phyloP scores from a whole-genome alignment of 1,140 invertebrate species.

The Scaptomyza pallida region DNA sequence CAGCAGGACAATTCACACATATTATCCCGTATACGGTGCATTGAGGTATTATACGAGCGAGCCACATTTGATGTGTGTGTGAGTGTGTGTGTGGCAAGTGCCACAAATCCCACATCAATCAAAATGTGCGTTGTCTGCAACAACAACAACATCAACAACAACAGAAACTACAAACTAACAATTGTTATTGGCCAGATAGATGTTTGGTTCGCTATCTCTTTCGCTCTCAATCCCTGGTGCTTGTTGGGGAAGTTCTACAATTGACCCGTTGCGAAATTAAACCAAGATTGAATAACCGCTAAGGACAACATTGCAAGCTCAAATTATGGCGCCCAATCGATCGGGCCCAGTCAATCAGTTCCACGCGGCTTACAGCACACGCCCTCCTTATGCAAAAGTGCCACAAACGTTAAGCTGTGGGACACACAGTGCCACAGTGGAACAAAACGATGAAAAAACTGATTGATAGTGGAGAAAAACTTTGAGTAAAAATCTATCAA shows the following conservation, averaged over 20 bases:
- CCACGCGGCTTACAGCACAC: constrained; percentile 2
- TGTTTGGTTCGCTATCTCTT: too few species aligned
- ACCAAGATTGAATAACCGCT: constrained; percentile 67
- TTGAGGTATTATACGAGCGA: neutral
- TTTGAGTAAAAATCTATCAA: too few species aligned
- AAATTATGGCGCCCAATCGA: constrained; percentile 61
- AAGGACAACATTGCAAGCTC: constrained; percentile 52
- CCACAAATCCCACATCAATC: constrained; percentile 79
- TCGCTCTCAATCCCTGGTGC: neutral
- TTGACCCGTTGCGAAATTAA: constrained; percentile 55
- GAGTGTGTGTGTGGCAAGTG: constrained; percentile 40
- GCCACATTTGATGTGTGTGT: constrained; percentile 4
- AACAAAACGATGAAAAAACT: neutral
- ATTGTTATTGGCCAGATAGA: neutral
- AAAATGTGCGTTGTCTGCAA: constrained; percentile 49
- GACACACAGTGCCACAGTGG: constrained; percentile 30
- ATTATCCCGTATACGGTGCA: neutral
- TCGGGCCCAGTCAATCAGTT: constrained; percentile 38
- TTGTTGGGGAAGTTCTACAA: constrained; percentile 19
- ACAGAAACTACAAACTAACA: constrained; percentile 26
- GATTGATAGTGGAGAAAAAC: too few species aligned
- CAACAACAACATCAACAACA: constrained; percentile 35
- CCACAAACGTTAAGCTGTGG: constrained; percentile 16
- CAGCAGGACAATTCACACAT: neutral
- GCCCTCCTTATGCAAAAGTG: neutral